Conservation (phyloP, 2,888 invertebrate species). For the Leptopilina drosophilae region DNA sequence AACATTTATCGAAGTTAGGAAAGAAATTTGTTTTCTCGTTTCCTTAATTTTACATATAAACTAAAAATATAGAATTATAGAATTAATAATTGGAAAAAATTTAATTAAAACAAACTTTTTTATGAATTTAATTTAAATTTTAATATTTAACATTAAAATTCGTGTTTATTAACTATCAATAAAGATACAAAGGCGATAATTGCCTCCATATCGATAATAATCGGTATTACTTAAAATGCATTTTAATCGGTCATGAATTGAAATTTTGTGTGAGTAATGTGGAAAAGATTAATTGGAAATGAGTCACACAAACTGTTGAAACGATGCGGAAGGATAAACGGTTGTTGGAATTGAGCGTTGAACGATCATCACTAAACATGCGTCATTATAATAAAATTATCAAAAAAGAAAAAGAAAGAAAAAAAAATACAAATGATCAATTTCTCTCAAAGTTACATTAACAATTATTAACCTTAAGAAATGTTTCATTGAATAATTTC, state of each 20-base stretch:
- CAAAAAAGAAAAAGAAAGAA: background rate
- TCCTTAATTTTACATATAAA: no score
- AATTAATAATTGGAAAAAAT: no score
- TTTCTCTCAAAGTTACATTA: background rate
- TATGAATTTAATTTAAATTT: no score
- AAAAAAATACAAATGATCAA: background rate
- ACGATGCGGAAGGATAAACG: constrained; percentile 49
- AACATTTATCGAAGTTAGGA: no score
- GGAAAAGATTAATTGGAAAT: constrained; percentile 59
- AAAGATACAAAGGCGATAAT: background rate
- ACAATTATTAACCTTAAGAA: background rate
- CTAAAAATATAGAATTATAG: no score
- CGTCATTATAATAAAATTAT: constrained; percentile 24
- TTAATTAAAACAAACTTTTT: no score
- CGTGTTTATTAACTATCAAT: background rate
- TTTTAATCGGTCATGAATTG: constrained; percentile 45
- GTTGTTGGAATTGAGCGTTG: constrained; percentile 6
- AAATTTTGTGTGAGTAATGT: constrained; percentile 61
- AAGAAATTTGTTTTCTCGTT: no score
- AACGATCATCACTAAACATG: background rate
- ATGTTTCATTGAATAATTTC: no score
- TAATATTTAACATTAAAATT: no score
- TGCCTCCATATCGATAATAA: background rate
- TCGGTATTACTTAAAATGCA: constrained; percentile 47
- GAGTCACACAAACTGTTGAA: constrained; percentile 57